Conservation (phyloP, 2,113 vertebrate species). For the Eolophus roseicapilla region DNA sequence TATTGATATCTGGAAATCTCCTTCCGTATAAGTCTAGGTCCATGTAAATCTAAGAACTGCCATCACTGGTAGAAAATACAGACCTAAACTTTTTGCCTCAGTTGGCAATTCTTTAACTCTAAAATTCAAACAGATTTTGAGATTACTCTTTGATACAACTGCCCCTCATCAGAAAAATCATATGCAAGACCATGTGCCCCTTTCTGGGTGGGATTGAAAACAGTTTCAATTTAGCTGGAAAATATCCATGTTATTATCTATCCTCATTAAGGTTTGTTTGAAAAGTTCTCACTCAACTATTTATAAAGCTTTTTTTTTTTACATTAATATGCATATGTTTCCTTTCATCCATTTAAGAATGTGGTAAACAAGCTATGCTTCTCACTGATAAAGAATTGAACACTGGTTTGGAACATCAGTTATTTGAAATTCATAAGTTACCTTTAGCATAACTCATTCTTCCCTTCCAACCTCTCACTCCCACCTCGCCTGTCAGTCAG, state of each 20-base stretch:
- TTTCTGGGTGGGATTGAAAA: not conserved
- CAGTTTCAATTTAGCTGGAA: not conserved
- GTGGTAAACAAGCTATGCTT: constrained; percentile 64
- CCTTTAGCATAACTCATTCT: not conserved
- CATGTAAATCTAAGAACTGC: not conserved
- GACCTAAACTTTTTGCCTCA: not conserved
- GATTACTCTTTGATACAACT: not conserved
- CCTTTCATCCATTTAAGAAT: constrained; percentile 64
- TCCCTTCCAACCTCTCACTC: not conserved
- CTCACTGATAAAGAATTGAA: constrained; percentile 67
- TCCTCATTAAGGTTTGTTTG: constrained; percentile 3
- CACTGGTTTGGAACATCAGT: constrained; percentile 44
- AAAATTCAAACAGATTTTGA: not conserved
- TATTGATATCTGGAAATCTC: not conserved
- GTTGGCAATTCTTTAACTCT: not conserved
- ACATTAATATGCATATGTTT: constrained; percentile 72
- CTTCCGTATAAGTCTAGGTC: not conserved
- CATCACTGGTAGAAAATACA: not conserved
- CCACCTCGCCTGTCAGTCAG: constrained; percentile 56
- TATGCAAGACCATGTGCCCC: not conserved
- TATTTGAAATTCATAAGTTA: constrained; percentile 72
- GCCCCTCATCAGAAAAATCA: not conserved
- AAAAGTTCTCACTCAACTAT: not conserved
- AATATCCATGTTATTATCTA: not conserved
- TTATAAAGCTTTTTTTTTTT: constrained; percentile 26